Conservation (phyloP, 2,113 vertebrate species). For the Petromus typicus region DNA sequence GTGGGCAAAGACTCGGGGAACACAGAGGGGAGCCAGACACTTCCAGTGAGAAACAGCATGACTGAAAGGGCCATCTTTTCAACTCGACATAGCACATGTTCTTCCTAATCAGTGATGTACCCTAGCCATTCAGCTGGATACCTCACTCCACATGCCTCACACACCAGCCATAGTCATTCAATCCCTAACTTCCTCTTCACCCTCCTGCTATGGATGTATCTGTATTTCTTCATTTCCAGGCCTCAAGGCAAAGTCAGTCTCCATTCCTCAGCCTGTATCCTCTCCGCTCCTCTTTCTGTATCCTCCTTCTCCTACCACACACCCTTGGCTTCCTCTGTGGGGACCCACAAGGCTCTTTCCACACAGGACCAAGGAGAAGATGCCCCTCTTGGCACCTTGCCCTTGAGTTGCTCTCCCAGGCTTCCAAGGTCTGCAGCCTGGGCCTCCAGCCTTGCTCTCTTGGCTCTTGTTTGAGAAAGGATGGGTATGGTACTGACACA, state of each 20-base stretch:
- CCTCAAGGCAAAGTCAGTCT: neutral
- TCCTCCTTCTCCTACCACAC: neutral
- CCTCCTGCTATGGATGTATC: too few species aligned
- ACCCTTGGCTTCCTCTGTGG: neutral
- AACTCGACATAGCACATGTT: too few species aligned
- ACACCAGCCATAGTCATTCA: neutral
- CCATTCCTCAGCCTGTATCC: neutral
- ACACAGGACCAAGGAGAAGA: neutral
- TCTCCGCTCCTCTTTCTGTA: neutral
- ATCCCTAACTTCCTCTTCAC: accelerated
- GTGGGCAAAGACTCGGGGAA: neutral
- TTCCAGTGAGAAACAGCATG: neutral
- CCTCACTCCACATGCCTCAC: neutral
- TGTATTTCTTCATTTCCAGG: neutral
- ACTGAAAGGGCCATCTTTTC: neutral
- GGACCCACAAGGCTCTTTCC: neutral
- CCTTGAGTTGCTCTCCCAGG: neutral
- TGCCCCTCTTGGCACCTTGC: neutral
- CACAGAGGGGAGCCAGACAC: neutral
- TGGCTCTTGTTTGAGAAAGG: neutral
- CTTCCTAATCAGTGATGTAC: neutral
- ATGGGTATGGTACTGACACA: neutral
- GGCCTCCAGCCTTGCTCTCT: too few species aligned
- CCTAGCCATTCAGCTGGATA: too few species aligned
- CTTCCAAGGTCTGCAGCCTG: neutral